phyloP scores from a whole-genome alignment of 2,888 invertebrate species.

The Craniophora ligustri region DNA sequence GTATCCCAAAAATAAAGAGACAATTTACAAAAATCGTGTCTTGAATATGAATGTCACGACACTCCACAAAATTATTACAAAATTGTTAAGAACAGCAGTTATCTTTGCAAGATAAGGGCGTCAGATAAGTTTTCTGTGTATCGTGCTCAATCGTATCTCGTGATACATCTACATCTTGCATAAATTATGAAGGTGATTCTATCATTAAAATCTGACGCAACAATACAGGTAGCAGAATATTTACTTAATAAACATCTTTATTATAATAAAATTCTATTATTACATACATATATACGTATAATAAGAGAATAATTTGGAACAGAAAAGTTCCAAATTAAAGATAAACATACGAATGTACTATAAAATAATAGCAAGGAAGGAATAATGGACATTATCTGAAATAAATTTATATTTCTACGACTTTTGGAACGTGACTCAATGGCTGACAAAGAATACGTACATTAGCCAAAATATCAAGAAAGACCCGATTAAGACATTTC shows the following conservation, averaged over 20 bases:
- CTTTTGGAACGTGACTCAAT: conserved; percentile 24
- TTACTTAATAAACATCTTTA: too few species aligned
- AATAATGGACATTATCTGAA: conserved; percentile 8
- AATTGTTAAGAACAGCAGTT: conserved; percentile 60
- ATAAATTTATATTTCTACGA: conserved; percentile 1
- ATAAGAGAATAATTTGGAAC: conserved; percentile 1
- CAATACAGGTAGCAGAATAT: conserved; percentile 5
- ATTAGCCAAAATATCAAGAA: conserved; percentile 6
- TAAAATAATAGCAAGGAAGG: conserved; percentile 1
- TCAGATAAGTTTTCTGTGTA: conserved; percentile 56
- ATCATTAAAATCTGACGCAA: conserved; percentile 18
- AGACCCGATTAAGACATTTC: neutral
- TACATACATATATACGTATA: neutral
- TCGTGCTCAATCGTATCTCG: conserved; percentile 69
- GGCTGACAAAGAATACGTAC: conserved; percentile 17
- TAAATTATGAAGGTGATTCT: conserved; percentile 51
- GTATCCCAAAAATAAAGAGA: conserved; percentile 8
- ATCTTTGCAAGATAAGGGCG: conserved; percentile 66
- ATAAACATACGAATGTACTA: conserved; percentile 27
- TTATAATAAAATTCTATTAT: too few species aligned
- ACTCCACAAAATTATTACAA: conserved; percentile 41
- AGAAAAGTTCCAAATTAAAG: conserved; percentile 12
- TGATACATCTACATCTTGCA: conserved; percentile 57
- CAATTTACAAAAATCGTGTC: conserved; percentile 24
- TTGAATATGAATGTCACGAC: conserved; percentile 17